Evolutionary conservation across 2,113 vertebrate species (phyloP), one percentile per base, ranked within the genome.

Genomic region (Elgaria multicarinata): DNA sequence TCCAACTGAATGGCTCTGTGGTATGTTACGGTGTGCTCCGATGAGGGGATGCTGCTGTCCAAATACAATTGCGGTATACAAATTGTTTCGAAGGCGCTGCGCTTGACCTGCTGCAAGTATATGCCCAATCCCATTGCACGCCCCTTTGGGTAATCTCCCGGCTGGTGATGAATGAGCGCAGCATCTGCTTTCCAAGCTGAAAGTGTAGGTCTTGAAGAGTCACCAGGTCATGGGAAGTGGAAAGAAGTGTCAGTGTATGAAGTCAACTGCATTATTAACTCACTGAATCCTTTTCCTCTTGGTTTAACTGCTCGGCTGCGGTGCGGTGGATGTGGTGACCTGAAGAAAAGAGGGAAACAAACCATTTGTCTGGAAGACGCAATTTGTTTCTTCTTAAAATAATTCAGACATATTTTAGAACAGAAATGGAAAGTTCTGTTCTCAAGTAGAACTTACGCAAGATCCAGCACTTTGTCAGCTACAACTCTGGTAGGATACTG

Each of bases 281-380:
- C 72, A 55, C 67, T 92, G 83, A 76, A n/a, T 36, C 85, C 85
- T 91, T 28, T 74, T 50, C 24, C 69, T 72, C 62, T 87, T 72
- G 26, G 87, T 0, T 80, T 90, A 90, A 81, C 85, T 80, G 77
- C 55, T 18, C 16, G 42, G 42, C 26, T 22, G 8, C 31, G 76
- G 26, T 14, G 7, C 44, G 3, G 20, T 0, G 62, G 33, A 6
- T 16, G 53, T 80, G 53, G 31, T 10, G 62, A 58, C 22, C 64
- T 77, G 22, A 78, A 31, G 77, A 50, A 71, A 87, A 22, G 33
- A 39, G 42, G 67, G 53, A 4, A 14, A 16, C 6, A 66, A 86
- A 28, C 22, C 24, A 14, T 24, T 9, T 67, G 75, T 33, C 0
- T 81, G 44, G 83, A 81, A 80, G 22, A 42, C 55, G 83, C 0